phyloP scores from a whole-genome alignment of 2,797 vertebrate species.

The Pseudochirops cupreus region DNA sequence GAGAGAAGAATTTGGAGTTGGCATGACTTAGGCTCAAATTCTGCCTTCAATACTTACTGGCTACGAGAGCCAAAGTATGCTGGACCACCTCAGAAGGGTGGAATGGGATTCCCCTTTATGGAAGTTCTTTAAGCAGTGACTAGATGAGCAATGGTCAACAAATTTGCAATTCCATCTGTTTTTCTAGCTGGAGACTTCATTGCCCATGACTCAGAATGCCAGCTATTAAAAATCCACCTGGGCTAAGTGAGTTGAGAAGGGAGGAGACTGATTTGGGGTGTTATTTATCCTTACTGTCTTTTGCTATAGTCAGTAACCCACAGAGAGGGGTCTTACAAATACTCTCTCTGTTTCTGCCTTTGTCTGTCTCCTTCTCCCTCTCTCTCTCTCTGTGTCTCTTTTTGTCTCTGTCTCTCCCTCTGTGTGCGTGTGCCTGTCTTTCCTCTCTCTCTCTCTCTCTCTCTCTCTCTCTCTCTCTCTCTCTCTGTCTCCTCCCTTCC shows the following conservation, averaged over 20 bases:
- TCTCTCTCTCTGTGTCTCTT: no score
- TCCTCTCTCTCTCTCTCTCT: no score
- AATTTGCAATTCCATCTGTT: background rate
- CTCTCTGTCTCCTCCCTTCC: background rate
- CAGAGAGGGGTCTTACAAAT: background rate
- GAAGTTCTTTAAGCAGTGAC: background rate
- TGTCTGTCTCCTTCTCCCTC: background rate
- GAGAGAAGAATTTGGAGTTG: background rate
- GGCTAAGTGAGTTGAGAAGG: background rate
- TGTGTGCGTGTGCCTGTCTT: no score
- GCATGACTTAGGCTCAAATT: background rate
- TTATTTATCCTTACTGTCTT: background rate
- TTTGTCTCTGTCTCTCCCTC: no score
- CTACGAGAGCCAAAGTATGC: background rate
- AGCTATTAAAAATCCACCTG: background rate
- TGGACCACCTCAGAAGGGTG: background rate
- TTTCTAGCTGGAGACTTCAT: background rate
- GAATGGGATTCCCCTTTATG: background rate
- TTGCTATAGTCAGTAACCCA: background rate
- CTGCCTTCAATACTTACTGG: background rate
- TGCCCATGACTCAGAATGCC: background rate
- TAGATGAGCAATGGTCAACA: background rate
- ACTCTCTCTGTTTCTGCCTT: background rate
- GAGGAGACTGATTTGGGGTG: background rate
- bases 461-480: no score